Evolutionary conservation across 2,888 invertebrate species (phyloP), one percentile per base, ranked within the genome.

Genomic region (Oscheius sp.): DNA sequence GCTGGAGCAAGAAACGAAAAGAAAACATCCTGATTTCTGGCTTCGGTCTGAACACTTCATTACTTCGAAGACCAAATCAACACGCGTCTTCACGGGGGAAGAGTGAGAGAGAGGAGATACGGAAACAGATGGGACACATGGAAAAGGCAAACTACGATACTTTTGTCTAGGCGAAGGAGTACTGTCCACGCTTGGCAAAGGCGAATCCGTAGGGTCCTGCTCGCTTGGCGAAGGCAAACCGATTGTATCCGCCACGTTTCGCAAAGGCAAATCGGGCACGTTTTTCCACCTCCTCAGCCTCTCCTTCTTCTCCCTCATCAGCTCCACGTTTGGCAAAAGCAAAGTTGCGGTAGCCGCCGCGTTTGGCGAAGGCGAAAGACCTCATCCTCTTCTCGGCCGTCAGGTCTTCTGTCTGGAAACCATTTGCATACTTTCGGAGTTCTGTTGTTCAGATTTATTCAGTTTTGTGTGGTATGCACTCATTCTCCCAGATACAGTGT

Each of bases 151-250:
- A 55, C 37, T 47, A 48, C 42, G 32, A 68, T 21, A 55, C 68
- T 68, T n/a, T 51, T 5, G 1, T 68, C 35, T 76, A 81, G 47
- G 81, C 81, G 73, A 81, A 81, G 57, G 81, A 81, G 21, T 75
- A 76, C 47, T 70, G 75, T 47, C 75, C 75, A n/a, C 81, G 66
- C 73, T 81, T 81, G 76, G 81, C 81, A 68, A 81, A 81, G 35
- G 81, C 81, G 73, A 81, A 81, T 60, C 81, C 81, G 70, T 81
- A 81, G 51, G 81, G 81, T n/a, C 73, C 65, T 42, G 78, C 79
- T 48, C 81, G 79, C 70, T 81, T 81, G 62, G 81, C 81, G 74
- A 81, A 81, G 13, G 81, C 81, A 68, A 81, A 81, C 48, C 72
- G 63, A 53, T 79, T 70, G 77, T 81, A 81, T 29, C 77, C 53